Base-by-base conservation (phyloP, 2,888 invertebrate genomes). In the Biston stratarius region DNA sequence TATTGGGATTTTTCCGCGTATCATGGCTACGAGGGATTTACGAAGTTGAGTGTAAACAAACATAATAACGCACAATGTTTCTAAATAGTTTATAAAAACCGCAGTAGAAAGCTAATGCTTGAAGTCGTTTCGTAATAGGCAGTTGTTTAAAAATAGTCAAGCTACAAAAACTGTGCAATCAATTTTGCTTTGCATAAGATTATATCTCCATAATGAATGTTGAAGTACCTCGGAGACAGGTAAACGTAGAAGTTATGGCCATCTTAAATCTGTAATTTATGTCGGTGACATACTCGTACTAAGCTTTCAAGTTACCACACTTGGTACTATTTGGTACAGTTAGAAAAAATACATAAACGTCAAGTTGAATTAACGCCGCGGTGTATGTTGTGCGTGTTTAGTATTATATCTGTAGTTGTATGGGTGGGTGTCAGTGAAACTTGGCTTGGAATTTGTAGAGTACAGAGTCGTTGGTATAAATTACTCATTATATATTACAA, bases 311-410 rank as follows among this genome's bases (percentile, higher is more conserved):
- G 42, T 67, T 68, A 55, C 63, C 60, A 60, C 63, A 61, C 51
- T 48, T 7, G 40, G 62, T 53, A 67, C 63, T 60, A 61, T 45
- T 48, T 7, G 47, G 62, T 53, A 67, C 63, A 36, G 67, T 67
- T 67, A 67, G 60, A 61, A 68, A 64, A 68, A 61, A 68, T 51
- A 60, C 63, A 68, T 68, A 64, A 68, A 68, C 44, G 63, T 68
- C 67, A 52, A 47, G 55, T 68, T 51, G 56, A 57, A 68, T 68
- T 61, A 67, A 60, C 63, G 42, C 42, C 24, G 59, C 59, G 36
- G 6, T 38, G 8, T 55, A 9, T 44, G 24, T 49, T 61, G 60
- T 38, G 52, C 47, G 49, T 61, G 65, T 57, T 61, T 33, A 10
- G 44, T 42, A 24, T 24, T 24, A 24, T 45, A 14, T 14, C n/a